Conservation (phyloP, 1,140 invertebrate genomes). For the Ceratina japonica region DNA sequence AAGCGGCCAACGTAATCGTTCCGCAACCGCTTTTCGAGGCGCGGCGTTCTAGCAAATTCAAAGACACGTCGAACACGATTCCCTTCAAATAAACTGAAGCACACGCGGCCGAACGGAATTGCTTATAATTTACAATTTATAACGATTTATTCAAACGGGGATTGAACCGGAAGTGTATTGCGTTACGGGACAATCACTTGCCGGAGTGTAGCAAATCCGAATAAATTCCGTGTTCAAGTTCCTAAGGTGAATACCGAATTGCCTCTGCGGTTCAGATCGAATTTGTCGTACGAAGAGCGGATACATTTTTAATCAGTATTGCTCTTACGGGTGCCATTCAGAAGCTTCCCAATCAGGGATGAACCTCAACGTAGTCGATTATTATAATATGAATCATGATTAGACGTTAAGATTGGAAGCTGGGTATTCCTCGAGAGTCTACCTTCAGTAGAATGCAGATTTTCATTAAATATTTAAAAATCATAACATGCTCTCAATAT, state of each 20-base stretch:
- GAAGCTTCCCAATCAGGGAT: neutral
- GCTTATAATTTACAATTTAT: no score
- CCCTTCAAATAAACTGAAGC: neutral
- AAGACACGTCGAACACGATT: neutral
- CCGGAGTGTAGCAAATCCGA: neutral
- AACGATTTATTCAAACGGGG: no score
- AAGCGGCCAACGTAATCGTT: constrained; percentile 47
- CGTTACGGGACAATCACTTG: neutral
- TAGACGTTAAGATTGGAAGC: no score
- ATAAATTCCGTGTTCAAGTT: neutral
- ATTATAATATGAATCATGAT: no score
- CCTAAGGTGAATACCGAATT: neutral
- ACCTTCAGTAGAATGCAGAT: no score
- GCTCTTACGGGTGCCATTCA: neutral
- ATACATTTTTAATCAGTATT: neutral
- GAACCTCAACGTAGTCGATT: no score
- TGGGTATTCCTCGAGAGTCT: no score
- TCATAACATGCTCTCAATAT: no score
- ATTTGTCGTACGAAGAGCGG: neutral
- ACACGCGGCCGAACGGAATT: no score
- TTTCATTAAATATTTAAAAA: no score
- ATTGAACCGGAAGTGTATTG: neutral
- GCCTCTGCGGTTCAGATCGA: neutral
- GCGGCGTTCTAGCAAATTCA: constrained; percentile 7
- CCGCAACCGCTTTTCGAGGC: constrained; percentile 26